Percentiles rank a stretch among this genome's conserved stretches.
Evolutionary conservation across 2,113 vertebrate genomes (phyloP).

Genomic region (Stegostoma tigrinum): DNA sequence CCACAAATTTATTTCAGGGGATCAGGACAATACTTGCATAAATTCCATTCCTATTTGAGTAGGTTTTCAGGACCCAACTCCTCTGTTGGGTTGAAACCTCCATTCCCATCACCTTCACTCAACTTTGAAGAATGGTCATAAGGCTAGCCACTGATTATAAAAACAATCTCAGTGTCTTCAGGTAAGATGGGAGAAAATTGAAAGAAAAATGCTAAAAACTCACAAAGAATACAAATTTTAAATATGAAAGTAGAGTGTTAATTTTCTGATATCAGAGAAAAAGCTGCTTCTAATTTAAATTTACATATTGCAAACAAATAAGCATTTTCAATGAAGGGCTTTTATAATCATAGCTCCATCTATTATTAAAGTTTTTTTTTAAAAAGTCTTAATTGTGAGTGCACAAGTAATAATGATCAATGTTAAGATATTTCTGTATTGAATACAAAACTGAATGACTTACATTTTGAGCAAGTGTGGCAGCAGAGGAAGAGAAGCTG

Average conservation of each 20-base stretch:
- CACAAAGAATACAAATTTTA: background rate
- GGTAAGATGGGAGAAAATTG: background rate
- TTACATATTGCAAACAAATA: background rate
- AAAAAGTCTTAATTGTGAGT: background rate
- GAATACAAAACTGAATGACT: slow-evolving; percentile 42
- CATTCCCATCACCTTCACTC: background rate
- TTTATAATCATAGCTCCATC: background rate
- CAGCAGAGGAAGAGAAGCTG: slow-evolving; percentile 53
- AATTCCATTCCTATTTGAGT: background rate
- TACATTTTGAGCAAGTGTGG: slow-evolving; percentile 57
- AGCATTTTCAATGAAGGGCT: background rate
- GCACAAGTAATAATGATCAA: background rate
- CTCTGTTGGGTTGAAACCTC: background rate
- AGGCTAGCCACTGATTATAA: background rate
- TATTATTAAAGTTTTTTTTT: background rate
- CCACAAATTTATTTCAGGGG: background rate
- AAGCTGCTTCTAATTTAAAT: background rate
- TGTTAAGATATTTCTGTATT: background rate
- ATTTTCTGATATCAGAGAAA: background rate
- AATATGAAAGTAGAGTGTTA: background rate
- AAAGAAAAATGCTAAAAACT: background rate
- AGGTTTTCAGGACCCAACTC: background rate
- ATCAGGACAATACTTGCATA: background rate
- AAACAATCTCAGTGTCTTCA: background rate
- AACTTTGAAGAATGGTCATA: background rate